A percentile compares a stretch with the other conserved stretches of the same genome.
Evolutionary conservation across 2,797 vertebrate species (phyloP).

Genomic region (Bradypodion pumilum): DNA sequence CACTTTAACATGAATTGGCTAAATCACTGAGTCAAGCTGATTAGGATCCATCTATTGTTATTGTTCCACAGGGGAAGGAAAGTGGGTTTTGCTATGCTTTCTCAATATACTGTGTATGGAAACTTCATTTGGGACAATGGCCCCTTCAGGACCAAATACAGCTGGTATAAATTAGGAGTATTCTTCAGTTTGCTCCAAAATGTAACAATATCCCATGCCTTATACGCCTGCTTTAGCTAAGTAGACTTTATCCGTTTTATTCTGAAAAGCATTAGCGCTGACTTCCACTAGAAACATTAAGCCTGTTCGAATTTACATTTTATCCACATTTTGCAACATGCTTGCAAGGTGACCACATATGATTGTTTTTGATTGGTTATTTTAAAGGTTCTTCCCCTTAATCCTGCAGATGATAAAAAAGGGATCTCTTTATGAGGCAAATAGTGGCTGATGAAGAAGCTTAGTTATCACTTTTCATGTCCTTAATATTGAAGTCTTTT

Average conservation of each 20-base stretch:
- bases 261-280: neutral
- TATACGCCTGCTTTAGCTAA: neutral
- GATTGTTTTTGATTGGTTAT: neutral
- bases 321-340: neutral
- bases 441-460: neutral
- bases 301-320: neutral
- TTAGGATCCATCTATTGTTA: neutral
- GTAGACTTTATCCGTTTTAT: neutral
- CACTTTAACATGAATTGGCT: too few relatives aligned
- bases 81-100: neutral
- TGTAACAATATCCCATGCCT: neutral
- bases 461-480: neutral
- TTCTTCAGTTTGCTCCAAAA: conserved; percentile 36
- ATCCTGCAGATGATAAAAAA: neutral
- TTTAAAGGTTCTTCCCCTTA: neutral
- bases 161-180: neutral
- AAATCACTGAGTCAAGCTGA: neutral
- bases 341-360: neutral
- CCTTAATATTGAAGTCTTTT: neutral
- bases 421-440: neutral
- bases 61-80: neutral
- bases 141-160: neutral
- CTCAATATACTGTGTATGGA: neutral
- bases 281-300: neutral
- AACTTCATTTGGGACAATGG: neutral